A percentile compares a stretch with the other conserved stretches of the same genome.
phyloP scores from a whole-genome alignment of 2,888 invertebrate species.

The Cyclophora albipunctata region DNA sequence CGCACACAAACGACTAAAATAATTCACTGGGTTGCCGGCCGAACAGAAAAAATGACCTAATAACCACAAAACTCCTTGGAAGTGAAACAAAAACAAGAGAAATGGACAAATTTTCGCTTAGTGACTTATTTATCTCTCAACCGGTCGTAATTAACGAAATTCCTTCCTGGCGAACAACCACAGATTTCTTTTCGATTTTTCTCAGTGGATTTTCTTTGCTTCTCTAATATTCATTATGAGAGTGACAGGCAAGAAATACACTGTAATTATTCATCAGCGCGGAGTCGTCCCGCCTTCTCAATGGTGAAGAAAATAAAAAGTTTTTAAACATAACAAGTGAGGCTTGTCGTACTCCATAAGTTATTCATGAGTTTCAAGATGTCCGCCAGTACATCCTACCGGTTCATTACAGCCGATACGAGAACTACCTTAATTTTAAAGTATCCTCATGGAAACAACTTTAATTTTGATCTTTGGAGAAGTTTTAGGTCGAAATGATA shows the following conservation, averaged over 20 bases:
- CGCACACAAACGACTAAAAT: constrained; percentile 52
- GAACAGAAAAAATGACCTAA: constrained; percentile 51
- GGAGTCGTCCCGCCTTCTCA: constrained; percentile 63
- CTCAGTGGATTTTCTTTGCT: constrained; percentile 24
- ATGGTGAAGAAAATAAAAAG: constrained; percentile 64
- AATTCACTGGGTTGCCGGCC: constrained; percentile 42
- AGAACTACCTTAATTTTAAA: not conserved
- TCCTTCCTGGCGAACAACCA: constrained; percentile 40
- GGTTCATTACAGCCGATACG: constrained; percentile 38
- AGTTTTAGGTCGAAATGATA: no score
- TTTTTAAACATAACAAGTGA: constrained; percentile 66
- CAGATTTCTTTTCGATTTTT: constrained; percentile 53
- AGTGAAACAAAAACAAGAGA: constrained; percentile 55
- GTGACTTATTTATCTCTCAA: constrained; percentile 63
- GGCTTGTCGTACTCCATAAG: constrained; percentile 53
- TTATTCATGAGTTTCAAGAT: constrained; percentile 50
- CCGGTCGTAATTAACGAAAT: constrained; percentile 60
- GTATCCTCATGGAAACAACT: not conserved
- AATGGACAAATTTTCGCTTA: constrained; percentile 66
- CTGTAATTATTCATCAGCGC: constrained; percentile 68
- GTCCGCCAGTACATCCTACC: constrained; percentile 40
- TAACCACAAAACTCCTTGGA: constrained; percentile 50
- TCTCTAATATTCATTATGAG: constrained; percentile 68
- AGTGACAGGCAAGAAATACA: constrained; percentile 70
- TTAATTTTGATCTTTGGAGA: no score